These are phyloP conservation scores for Cephus nigrinus DNA, from an alignment of 2,888 invertebrate species.

Conservation along the genomic window DNA sequence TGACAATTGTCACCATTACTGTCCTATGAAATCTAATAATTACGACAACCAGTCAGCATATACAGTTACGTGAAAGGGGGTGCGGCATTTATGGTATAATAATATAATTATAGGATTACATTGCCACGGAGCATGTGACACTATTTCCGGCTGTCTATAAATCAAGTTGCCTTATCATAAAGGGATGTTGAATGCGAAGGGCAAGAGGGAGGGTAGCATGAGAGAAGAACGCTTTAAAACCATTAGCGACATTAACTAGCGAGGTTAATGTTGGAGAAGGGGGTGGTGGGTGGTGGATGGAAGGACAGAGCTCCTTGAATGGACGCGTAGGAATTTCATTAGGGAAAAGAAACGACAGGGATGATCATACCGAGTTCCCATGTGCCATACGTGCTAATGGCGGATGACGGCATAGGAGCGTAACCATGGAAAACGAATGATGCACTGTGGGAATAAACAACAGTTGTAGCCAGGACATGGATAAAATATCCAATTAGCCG, in stretches of 20 bases:
- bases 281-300: background rate
- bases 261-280: background rate
- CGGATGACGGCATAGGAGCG: background rate
- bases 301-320: background rate
- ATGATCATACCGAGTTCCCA: background rate
- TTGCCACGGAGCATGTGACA: background rate
- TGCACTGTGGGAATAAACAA: background rate
- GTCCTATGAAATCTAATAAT: background rate
- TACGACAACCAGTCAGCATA: background rate
- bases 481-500: background rate
- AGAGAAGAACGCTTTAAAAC: conserved; percentile 1
- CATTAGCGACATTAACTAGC: conserved; percentile 4
- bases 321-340: background rate
- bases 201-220: background rate
- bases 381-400: background rate
- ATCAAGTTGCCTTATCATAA: conserved; percentile 5
- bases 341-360: background rate
- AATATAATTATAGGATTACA: conserved; percentile 7
- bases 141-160: conserved; percentile 3
- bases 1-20: background rate
- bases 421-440: background rate
- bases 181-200: background rate
- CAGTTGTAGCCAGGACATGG: background rate
- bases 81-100: conserved; percentile 1
- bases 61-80: background rate